Base-by-base conservation (phyloP, 64 coral and sea anemone species). In the Orbicella faveolata region DNA sequence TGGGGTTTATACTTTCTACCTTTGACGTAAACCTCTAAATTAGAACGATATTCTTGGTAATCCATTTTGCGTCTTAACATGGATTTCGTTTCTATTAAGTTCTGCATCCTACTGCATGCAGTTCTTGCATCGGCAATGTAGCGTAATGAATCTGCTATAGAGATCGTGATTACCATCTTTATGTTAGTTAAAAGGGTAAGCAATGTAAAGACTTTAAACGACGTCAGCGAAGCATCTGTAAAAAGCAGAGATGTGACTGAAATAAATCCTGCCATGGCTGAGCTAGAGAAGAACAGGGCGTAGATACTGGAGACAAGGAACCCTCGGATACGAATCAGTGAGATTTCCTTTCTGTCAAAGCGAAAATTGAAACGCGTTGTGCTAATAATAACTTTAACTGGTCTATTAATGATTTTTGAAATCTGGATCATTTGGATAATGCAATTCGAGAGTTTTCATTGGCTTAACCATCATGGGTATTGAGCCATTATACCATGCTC, bases 131-230 rank as follows among this genome's bases (percentile, higher is more conserved):
- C 81, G 0, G 63, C 81, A 68, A 83, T 83, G 4, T 15, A 41
- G 20, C 59, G 35, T 12, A 83, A 0, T 9, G 35, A 3, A 13
- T 83, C 61, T n/a, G 35, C 81, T 35, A 69, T 20, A 20, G 48
- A 83, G 0, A 68, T 13, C 0, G 81, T 83, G 20, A 41, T 33
- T 1, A 83, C 12, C 34, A 48, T 41, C 51, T 83, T 83, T 9
- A 67, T 37, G 37, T 83, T 83, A 41, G 17, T 20, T 25, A 83
- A 35, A 1, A 62, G 9, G 6, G 61, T n/a, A 30, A 95, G 14
- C 26, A 95, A 57, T 20, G 94, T 92, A 75, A 95, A 95, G 5
- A 92, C 74, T 48, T 77, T 65, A 34, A 88, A 87, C 25, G 94
- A 81, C 9, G 76, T 88, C 21, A 95, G 67, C 13, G 36, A 68